Evolutionary conservation across 1,140 invertebrate genomes (phyloP).

Genomic region (Archivesica marissinica): DNA sequence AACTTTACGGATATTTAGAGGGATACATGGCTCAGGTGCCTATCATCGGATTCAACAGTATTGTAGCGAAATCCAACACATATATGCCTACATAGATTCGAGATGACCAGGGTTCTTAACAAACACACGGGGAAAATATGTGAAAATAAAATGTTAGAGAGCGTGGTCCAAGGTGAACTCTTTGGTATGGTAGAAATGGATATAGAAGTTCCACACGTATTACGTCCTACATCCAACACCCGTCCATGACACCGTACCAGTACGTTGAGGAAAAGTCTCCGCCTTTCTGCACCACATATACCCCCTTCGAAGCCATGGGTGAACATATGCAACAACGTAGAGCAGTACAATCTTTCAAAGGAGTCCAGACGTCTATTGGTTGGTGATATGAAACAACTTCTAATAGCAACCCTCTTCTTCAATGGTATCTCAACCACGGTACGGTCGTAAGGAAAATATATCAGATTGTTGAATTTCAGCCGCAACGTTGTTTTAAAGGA

Average conservation of each 20-base stretch:
- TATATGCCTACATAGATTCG: background rate
- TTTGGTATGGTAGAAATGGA: too few relatives aligned
- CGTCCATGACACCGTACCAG: background rate
- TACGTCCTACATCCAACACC: background rate
- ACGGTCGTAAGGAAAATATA: too few relatives aligned
- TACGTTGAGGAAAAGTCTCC: too few relatives aligned
- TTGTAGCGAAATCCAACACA: background rate
- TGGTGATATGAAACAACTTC: constrained; percentile 62
- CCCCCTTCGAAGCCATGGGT: constrained; percentile 50
- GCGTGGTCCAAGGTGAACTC: background rate
- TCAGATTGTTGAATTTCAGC: too few relatives aligned
- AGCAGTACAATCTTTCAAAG: constrained; percentile 46
- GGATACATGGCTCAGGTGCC: background rate
- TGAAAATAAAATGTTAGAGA: constrained; percentile 45
- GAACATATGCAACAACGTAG: too few relatives aligned
- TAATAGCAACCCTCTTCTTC: too few relatives aligned
- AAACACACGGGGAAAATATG: background rate
- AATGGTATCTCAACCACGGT: too few relatives aligned
- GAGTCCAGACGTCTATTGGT: constrained; percentile 60
- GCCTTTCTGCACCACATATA: too few relatives aligned
- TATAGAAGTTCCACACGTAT: too few relatives aligned
- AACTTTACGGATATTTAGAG: background rate
- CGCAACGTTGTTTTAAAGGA: too few relatives aligned
- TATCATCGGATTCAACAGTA: constrained; percentile 19
- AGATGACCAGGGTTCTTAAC: background rate